Evolutionary conservation across 2,113 vertebrate species (phyloP).

Genomic region (Fregata magnificens): DNA sequence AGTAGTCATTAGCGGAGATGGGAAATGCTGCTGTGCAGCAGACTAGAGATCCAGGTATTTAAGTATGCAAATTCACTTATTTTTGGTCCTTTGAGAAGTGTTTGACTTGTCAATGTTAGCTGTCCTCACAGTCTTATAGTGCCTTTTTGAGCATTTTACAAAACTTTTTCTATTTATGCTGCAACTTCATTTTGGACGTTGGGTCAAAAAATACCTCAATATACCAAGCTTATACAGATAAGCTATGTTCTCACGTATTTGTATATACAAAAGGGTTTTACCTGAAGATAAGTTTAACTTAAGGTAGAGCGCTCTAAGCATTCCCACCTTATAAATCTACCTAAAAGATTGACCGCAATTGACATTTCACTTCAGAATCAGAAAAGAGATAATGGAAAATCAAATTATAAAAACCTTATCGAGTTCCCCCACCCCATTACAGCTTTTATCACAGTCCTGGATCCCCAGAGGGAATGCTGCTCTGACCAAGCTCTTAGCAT

Average conservation of each 20-base stretch:
- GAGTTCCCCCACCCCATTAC: not conserved
- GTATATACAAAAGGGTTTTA: not conserved
- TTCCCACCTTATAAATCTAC: not conserved
- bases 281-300: not conserved
- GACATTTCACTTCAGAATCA: not conserved
- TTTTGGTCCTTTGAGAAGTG: not conserved
- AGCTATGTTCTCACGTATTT: not conserved
- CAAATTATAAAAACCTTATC: constrained; percentile 4
- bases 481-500: not conserved
- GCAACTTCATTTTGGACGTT: not conserved
- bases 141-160: not conserved
- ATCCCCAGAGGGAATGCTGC: constrained; percentile 5
- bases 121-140: not conserved
- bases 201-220: not conserved
- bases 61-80: not conserved
- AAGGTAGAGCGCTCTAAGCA: not conserved
- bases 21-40: not conserved
- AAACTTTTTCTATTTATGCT: not conserved
- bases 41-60: not conserved
- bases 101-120: not conserved
- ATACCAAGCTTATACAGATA: not conserved
- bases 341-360: constrained; percentile 3
- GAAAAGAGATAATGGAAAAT: constrained; percentile 16
- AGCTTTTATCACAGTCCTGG: not conserved
- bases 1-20: not conserved